Conservation (phyloP, 1,140 invertebrate genomes). For the Diploscapter pachys region DNA sequence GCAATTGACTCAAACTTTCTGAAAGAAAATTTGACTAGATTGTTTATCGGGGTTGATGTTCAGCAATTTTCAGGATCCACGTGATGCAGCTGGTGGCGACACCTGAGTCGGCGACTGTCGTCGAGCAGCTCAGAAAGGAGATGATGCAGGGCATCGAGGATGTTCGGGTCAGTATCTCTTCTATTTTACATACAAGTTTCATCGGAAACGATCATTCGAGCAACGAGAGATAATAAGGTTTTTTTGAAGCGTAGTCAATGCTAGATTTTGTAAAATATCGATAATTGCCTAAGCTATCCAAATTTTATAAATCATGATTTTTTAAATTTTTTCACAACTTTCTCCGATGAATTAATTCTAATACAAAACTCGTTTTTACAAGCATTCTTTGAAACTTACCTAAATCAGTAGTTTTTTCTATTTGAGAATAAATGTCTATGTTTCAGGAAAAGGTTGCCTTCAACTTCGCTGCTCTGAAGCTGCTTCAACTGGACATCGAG, state of each 20-base stretch:
- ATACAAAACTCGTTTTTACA: slow-evolving; percentile 56
- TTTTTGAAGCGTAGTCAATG: background rate
- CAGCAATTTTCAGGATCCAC: slow-evolving; percentile 67
- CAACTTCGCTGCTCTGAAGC: slow-evolving; percentile 78
- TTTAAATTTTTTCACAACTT: background rate
- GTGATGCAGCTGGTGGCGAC: slow-evolving; percentile 76
- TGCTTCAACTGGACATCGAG: slow-evolving; percentile 75
- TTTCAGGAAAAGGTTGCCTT: slow-evolving; percentile 78
- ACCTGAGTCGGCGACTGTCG: slow-evolving; percentile 68
- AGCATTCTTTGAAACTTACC: slow-evolving; percentile 59
- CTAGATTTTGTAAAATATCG: background rate
- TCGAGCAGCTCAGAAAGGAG: slow-evolving; percentile 70
- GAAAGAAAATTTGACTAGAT: too few species aligned
- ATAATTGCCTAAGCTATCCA: too few species aligned
- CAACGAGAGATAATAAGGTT: background rate
- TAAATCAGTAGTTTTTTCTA: slow-evolving; percentile 2
- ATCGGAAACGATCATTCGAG: too few species aligned
- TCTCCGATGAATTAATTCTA: background rate
- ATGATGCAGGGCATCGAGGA: slow-evolving; percentile 62
- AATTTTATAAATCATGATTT: too few species aligned
- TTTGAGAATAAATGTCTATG: slow-evolving; percentile 23
- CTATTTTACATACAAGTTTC: background rate
- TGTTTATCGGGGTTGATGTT: background rate
- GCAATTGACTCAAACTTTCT: too few species aligned
- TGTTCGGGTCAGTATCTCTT: background rate